Conservation (phyloP, 2,888 invertebrate genomes). For the Drosophila mulleri region DNA sequence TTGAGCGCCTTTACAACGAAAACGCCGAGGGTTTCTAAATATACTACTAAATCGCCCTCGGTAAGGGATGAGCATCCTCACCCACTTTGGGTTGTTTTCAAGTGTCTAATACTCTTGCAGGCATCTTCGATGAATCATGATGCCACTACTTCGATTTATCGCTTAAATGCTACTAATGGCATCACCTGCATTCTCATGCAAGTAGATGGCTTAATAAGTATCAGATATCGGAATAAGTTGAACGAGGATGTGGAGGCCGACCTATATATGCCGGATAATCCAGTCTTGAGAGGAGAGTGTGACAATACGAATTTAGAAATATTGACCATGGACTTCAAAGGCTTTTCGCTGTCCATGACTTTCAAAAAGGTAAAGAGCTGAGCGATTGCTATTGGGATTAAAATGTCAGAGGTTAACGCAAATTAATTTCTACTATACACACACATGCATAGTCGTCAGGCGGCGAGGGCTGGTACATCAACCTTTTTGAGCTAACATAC, state of each 20-base stretch:
- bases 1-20: conserved; percentile 87
- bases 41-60: conserved; percentile 86
- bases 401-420: conserved; percentile 40
- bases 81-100: not conserved
- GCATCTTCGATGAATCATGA: conserved; percentile 83
- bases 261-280: conserved; percentile 91
- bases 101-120: conserved; percentile 47
- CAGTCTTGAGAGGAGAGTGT: conserved; percentile 90
- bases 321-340: conserved; percentile 90
- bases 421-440: not conserved
- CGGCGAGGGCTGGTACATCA: conserved; percentile 95
- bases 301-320: conserved; percentile 90
- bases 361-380: conserved; percentile 90
- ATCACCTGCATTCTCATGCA: conserved; percentile 91
- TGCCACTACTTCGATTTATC: conserved; percentile 87
- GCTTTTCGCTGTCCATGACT: conserved; percentile 90
- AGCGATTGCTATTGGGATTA: not conserved
- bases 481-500: conserved; percentile 90
- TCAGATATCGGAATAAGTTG: conserved; percentile 89
- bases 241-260: conserved; percentile 89
- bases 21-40: conserved; percentile 89
- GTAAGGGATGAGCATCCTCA: conserved; percentile 62
- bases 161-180: conserved; percentile 89
- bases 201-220: conserved; percentile 90
- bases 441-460: conserved; percentile 90